phyloP scores from a whole-genome alignment of 2,888 invertebrate genomes.

The Anoplius nigerrimus region DNA sequence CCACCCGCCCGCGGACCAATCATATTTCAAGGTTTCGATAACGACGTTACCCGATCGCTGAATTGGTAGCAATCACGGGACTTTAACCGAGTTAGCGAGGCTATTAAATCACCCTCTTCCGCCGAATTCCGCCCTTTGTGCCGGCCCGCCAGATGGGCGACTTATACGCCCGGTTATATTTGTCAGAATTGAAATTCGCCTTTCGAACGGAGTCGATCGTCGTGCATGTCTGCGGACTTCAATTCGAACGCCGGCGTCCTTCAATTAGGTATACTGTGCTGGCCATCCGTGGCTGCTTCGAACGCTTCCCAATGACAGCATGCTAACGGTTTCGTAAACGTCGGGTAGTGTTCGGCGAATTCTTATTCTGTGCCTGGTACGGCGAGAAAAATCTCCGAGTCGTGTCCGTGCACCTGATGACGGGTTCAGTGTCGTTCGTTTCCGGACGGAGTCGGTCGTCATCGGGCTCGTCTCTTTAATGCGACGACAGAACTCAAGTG shows the following conservation, averaged over 20 bases:
- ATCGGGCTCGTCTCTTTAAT: conserved; percentile 45
- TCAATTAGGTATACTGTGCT: too few species aligned
- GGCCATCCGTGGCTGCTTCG: too few species aligned
- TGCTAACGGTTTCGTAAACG: too few species aligned
- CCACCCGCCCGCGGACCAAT: background rate
- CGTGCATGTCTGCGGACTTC: too few species aligned
- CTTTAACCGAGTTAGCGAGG: conserved; percentile 47
- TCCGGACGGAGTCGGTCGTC: conserved; percentile 42
- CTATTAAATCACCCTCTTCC: conserved; percentile 40
- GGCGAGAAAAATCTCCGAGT: too few species aligned
- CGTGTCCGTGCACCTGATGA: conserved; percentile 38
- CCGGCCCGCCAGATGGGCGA: conserved; percentile 8
- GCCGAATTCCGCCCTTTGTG: conserved; percentile 32
- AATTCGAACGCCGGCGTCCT: too few species aligned
- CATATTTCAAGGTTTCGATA: conserved; percentile 20
- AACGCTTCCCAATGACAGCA: too few species aligned
- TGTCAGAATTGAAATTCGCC: conserved; percentile 24
- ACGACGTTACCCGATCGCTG: conserved; percentile 44
- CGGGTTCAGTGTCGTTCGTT: conserved; percentile 25
- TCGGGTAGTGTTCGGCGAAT: too few species aligned
- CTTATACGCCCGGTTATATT: conserved; percentile 10
- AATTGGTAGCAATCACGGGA: conserved; percentile 49
- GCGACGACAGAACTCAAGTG: too few species aligned
- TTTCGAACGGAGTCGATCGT: background rate
- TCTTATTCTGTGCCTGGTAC: too few species aligned